These are phyloP conservation scores for Drosophila lacertosa DNA, from an alignment of 1,140 invertebrate genomes.

Conservation along the genomic window DNA sequence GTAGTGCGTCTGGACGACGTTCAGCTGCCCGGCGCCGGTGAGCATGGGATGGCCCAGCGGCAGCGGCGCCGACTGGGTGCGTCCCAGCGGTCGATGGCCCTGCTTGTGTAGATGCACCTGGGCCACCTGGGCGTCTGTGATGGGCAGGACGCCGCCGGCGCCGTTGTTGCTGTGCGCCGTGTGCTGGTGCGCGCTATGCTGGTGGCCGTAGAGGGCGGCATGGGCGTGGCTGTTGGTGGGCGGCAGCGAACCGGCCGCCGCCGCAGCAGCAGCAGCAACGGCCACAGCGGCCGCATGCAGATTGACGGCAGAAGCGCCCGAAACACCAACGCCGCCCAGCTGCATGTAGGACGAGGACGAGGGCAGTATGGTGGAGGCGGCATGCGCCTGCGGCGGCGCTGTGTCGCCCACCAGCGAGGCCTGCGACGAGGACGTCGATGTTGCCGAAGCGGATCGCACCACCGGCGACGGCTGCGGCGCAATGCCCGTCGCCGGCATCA, in stretches of 20 bases:
- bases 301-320: slow-evolving; percentile 64
- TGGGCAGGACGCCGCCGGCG: slow-evolving; percentile 42
- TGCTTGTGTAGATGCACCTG: slow-evolving; percentile 90
- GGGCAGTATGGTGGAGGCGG: slow-evolving; percentile 69
- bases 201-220: slow-evolving; percentile 45
- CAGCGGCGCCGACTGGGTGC: slow-evolving; percentile 96
- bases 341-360: slow-evolving; percentile 71
- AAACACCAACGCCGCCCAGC: slow-evolving; percentile 32
- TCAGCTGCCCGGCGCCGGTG: slow-evolving; percentile 85
- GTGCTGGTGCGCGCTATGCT: slow-evolving; percentile 12
- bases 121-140: slow-evolving; percentile 86
- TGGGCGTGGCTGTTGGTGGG: slow-evolving; percentile 51
- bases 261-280: slow-evolving; percentile 56
- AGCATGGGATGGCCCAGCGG: slow-evolving; percentile 97
- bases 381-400: slow-evolving; percentile 77
- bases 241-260: slow-evolving; percentile 24
- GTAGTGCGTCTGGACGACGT: slow-evolving; percentile 85
- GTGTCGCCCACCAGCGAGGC: slow-evolving; percentile 75
- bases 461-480: slow-evolving; percentile 74
- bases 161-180: slow-evolving; percentile 13
- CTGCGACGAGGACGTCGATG: slow-evolving; percentile 79
- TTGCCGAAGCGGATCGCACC: slow-evolving; percentile 76
- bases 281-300: slow-evolving; percentile 65
- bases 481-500: slow-evolving; percentile 71
- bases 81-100: slow-evolving; percentile 91